phyloP scores from a whole-genome alignment of 2,797 vertebrate genomes.

The Dallia pectoralis region DNA sequence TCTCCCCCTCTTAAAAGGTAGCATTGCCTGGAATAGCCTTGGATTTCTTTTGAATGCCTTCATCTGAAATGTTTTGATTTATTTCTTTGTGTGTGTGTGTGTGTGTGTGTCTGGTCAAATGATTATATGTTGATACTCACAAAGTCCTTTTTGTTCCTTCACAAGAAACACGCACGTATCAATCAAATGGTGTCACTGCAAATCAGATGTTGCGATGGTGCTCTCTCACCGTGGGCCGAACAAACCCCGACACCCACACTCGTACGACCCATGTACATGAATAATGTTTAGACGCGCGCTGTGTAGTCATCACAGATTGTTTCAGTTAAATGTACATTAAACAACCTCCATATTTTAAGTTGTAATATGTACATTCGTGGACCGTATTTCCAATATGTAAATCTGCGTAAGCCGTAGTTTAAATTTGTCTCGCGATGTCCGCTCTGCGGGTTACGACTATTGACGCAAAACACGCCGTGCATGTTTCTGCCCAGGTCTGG shows the following conservation, averaged over 20 bases:
- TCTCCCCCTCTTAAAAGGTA: slow-evolving; percentile 63
- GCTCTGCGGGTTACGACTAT: too few relatives aligned
- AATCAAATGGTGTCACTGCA: slow-evolving; percentile 63
- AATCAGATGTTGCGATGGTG: slow-evolving; percentile 64
- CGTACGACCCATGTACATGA: slow-evolving; percentile 15
- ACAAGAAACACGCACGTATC: slow-evolving; percentile 67
- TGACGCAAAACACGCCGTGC: neutral
- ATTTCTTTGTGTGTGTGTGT: slow-evolving; percentile 41
- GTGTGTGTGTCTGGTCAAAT: slow-evolving; percentile 67
- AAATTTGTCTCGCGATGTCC: too few relatives aligned
- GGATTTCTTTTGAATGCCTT: slow-evolving; percentile 74
- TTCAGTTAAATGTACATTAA: neutral
- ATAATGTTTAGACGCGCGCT: neutral
- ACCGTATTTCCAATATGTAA: neutral
- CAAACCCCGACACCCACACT: slow-evolving; percentile 15
- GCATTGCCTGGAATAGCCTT: slow-evolving; percentile 66
- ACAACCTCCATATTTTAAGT: neutral
- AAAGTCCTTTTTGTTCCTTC: slow-evolving; percentile 64
- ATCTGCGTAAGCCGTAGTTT: too few relatives aligned
- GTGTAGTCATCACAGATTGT: neutral
- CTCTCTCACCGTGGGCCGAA: slow-evolving; percentile 42
- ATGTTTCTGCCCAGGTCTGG: slow-evolving; percentile 1
- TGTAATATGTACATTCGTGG: neutral
- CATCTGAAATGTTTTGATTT: slow-evolving; percentile 59
- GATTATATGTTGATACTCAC: slow-evolving; percentile 65